Percentiles rank a stretch among this genome's conserved stretches.
These are phyloP conservation scores for Drosophila eohydei DNA, from an alignment of 2,888 invertebrate genomes.

Conservation along the genomic window DNA sequence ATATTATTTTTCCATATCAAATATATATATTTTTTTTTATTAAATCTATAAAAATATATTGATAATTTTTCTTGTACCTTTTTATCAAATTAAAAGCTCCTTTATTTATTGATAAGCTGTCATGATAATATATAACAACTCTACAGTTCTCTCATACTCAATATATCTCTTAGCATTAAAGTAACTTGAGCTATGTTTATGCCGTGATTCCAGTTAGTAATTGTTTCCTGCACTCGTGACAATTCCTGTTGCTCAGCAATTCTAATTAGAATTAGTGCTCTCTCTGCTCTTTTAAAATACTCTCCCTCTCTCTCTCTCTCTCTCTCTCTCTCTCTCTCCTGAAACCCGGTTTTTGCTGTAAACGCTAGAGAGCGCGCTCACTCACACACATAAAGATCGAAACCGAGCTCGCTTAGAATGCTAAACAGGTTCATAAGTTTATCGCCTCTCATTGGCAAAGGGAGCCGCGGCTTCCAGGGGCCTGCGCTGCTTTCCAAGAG, in stretches of 20 bases:
- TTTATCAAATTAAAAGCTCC: not conserved
- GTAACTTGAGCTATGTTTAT: not conserved
- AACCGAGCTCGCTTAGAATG: constrained; percentile 42
- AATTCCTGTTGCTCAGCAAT: not conserved
- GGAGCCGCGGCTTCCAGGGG: not conserved
- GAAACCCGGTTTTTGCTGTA: constrained; percentile 8
- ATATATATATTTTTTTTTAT: too few species aligned
- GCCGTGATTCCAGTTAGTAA: not conserved
- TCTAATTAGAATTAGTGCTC: not conserved
- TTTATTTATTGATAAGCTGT: not conserved
- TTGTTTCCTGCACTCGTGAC: not conserved
- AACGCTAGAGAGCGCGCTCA: not conserved
- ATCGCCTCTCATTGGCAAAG: constrained; percentile 38
- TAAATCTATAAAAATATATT: too few species aligned
- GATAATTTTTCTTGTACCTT: not conserved
- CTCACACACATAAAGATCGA: not conserved
- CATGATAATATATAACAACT: not conserved
- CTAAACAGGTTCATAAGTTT: constrained; percentile 66
- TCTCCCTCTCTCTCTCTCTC: constrained; percentile 6
- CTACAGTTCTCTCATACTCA: not conserved
- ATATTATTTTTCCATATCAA: not conserved
- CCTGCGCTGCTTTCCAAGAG: constrained; percentile 20
- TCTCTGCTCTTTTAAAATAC: not conserved
- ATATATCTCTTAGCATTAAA: not conserved
- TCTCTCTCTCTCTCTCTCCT: constrained; percentile 15